Conservation (phyloP, 2,797 vertebrate genomes). For the Hydrolagus colliei region DNA sequence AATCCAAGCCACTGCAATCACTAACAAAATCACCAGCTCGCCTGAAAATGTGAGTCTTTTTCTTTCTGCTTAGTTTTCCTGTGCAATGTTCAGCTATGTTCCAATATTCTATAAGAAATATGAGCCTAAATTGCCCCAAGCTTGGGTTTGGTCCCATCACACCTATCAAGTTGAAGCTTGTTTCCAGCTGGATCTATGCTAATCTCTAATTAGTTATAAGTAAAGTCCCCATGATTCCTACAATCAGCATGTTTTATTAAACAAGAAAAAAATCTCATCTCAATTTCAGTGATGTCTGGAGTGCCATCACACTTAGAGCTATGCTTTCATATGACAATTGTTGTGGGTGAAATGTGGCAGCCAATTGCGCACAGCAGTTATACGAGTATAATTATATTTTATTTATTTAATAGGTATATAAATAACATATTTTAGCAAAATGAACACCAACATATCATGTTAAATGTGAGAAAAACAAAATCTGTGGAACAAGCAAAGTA, state of each 20-base stretch:
- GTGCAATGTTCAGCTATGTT: background rate
- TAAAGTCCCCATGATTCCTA: background rate
- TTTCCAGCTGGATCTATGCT: background rate
- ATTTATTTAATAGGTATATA: background rate
- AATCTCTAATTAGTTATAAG: background rate
- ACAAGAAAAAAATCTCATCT: background rate
- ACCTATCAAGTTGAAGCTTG: background rate
- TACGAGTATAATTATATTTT: no score
- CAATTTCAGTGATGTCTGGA: background rate
- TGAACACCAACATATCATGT: background rate
- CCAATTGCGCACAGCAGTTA: no score
- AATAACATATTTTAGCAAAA: background rate
- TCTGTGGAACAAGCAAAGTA: constrained; percentile 9
- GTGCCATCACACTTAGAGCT: background rate
- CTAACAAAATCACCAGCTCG: background rate
- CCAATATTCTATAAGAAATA: background rate
- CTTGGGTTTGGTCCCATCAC: background rate
- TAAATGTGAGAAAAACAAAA: background rate
- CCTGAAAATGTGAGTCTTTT: background rate
- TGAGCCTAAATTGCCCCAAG: background rate
- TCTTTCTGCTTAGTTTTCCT: background rate
- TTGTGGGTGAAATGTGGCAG: background rate
- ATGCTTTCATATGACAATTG: constrained; percentile 8
- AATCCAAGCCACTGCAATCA: constrained; percentile 15
- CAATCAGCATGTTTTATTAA: background rate